Evolutionary conservation across 2,113 vertebrate genomes (phyloP).

Genomic region (Carollia perspicillata): DNA sequence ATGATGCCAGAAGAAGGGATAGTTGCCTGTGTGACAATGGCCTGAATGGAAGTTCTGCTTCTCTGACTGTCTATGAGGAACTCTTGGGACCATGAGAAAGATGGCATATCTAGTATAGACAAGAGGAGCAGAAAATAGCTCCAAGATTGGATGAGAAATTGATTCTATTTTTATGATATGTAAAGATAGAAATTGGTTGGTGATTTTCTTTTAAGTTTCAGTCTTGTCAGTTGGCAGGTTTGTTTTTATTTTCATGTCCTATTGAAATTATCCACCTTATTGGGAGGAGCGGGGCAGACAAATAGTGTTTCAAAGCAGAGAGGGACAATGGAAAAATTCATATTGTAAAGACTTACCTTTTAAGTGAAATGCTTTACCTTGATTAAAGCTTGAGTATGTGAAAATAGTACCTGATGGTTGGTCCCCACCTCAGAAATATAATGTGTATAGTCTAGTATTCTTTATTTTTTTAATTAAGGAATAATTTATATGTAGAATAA

Average conservation of each 20-base stretch:
- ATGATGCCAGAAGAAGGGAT: not conserved
- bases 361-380: constrained; percentile 24
- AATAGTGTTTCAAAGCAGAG: constrained; percentile 28
- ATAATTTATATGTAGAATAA: not conserved
- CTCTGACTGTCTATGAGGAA: not conserved
- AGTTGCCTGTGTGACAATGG: not conserved
- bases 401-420: not conserved
- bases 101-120: not conserved
- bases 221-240: not conserved
- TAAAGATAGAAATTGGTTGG: not conserved
- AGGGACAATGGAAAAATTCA: not conserved
- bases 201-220: not conserved
- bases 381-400: not conserved
- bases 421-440: not conserved
- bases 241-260: constrained; percentile 30
- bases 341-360: not conserved
- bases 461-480: constrained; percentile 23
- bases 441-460: not conserved
- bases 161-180: not conserved
- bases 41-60: not conserved
- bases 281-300: not conserved
- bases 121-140: not conserved
- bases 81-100: not conserved
- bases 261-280: not conserved
- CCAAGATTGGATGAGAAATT: not conserved